Base-by-base conservation (phyloP, 1,140 invertebrate genomes). In the Musca vetustissima region DNA sequence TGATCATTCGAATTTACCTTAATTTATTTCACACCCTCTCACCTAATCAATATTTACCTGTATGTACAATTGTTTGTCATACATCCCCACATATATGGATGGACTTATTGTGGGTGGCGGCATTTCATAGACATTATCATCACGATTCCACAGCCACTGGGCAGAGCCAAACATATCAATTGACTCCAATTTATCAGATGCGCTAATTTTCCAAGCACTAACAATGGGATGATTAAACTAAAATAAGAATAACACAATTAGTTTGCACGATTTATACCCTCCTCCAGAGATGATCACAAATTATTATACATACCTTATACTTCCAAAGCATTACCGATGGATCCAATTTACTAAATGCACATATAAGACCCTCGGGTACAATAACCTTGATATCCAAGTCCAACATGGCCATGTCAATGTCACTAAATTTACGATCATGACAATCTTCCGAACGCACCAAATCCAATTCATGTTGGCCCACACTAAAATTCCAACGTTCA, bases 401-500 rank as follows among this genome's bases (percentile, higher is more conserved):
- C 28, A 81, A 79, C 32, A 83, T 75, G 19, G 83, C 75, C 15
- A 83, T 71, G 64, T 84, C 76, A 25, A 80, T 66, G 49, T 77
- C 76, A 64, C 75, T 77, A 77, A 78, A 77, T 2, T 80, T 73
- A 55, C 76, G 74, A 57, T 81, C 69, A 61, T 85, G 83, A 66
- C 89, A 91, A 59, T 86, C 83, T 70, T 84, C 73, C 71, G 83
- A 75, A 72, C 83, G 70, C 70, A 85, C 73, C 71, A 94, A 74
- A 55, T 89, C 88, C 43, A 97, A 73, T 72, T 96, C 90, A 83
- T 96, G 92, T 70, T 93, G 90, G 1, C 92, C 94, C 32, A 98
- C 95, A 83, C 93, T 96, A 76, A 96, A 98, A 85, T 98, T 97
- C 96, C 96, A 98, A 75, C 93, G 93, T 86, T 98, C 95, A 57